Conservation (phyloP, 2,888 invertebrate species). For the Perizoma affinitatum region DNA sequence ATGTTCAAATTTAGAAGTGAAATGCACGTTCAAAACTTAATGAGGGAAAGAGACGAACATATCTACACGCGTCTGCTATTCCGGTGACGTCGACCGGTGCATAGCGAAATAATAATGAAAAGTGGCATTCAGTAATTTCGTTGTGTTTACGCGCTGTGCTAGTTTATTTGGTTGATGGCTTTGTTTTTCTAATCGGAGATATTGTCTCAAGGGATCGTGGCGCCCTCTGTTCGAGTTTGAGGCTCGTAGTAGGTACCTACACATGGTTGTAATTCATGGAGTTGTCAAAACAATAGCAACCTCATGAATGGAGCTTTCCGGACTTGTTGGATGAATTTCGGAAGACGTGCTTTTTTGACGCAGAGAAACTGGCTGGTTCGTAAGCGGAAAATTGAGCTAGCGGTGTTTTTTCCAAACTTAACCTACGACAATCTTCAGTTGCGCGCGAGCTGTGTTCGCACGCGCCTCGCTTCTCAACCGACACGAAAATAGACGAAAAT, state of each 20-base stretch:
- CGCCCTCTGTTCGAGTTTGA: slow-evolving; percentile 66
- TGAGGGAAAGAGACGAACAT: slow-evolving; percentile 70
- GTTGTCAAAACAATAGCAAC: slow-evolving; percentile 74
- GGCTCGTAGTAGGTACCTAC: slow-evolving; percentile 44
- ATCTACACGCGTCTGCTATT: slow-evolving; percentile 65
- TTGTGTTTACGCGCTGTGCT: slow-evolving; percentile 83
- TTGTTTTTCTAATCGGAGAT: slow-evolving; percentile 50
- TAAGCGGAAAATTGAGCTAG: slow-evolving; percentile 77
- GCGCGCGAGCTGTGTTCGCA: slow-evolving; percentile 78
- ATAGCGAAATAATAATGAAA: slow-evolving; percentile 83
- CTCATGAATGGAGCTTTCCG: slow-evolving; percentile 48
- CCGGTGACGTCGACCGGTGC: slow-evolving; percentile 79
- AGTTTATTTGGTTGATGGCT: slow-evolving; percentile 74
- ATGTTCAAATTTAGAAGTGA: slow-evolving; percentile 68
- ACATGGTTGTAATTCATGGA: slow-evolving; percentile 61
- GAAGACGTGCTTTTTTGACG: slow-evolving; percentile 61
- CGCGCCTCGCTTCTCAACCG: slow-evolving; percentile 63
- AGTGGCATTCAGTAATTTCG: slow-evolving; percentile 82
- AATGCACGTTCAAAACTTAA: slow-evolving; percentile 56
- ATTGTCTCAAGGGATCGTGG: slow-evolving; percentile 47
- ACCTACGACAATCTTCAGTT: slow-evolving; percentile 82
- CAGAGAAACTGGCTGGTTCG: slow-evolving; percentile 60
- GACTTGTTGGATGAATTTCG: slow-evolving; percentile 34
- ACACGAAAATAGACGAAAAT: slow-evolving; percentile 65
- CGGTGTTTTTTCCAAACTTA: slow-evolving; percentile 78